Percentiles rank a stretch among this genome's conserved stretches.
These are phyloP conservation scores for Leptobrachium leishanense DNA, from an alignment of 2,113 vertebrate species.

Conservation along the genomic window DNA sequence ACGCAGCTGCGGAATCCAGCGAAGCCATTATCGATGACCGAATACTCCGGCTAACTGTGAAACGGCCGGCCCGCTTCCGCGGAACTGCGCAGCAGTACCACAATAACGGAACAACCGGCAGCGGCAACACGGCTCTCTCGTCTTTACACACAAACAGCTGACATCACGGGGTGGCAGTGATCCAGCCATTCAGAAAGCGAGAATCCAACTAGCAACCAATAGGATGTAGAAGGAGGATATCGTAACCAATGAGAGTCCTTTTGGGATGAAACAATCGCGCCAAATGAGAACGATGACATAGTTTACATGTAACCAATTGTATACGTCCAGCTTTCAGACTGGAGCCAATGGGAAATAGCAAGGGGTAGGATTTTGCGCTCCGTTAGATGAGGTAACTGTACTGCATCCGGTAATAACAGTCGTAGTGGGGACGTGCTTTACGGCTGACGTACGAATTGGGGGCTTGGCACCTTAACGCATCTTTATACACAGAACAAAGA, in stretches of 20 bases:
- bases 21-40: slow-evolving; percentile 1
- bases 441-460: too few relatives aligned
- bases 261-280: background rate
- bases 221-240: background rate
- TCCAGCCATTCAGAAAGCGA: background rate
- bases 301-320: background rate
- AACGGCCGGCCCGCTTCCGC: background rate
- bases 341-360: background rate
- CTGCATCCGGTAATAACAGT: too few relatives aligned
- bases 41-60: background rate
- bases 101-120: background rate
- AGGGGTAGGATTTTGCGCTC: background rate
- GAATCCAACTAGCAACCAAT: background rate
- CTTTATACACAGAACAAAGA: too few relatives aligned
- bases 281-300: background rate
- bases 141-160: background rate
- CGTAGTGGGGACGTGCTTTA: too few relatives aligned
- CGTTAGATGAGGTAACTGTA: background rate
- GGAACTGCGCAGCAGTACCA: background rate
- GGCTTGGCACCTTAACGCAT: too few relatives aligned
- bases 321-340: background rate
- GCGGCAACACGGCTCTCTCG: background rate
- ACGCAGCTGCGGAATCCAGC: background rate
- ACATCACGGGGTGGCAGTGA: background rate
- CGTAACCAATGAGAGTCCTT: background rate